Base-by-base conservation (phyloP, 2,113 vertebrate genomes). In the Corythornis cristatus region DNA sequence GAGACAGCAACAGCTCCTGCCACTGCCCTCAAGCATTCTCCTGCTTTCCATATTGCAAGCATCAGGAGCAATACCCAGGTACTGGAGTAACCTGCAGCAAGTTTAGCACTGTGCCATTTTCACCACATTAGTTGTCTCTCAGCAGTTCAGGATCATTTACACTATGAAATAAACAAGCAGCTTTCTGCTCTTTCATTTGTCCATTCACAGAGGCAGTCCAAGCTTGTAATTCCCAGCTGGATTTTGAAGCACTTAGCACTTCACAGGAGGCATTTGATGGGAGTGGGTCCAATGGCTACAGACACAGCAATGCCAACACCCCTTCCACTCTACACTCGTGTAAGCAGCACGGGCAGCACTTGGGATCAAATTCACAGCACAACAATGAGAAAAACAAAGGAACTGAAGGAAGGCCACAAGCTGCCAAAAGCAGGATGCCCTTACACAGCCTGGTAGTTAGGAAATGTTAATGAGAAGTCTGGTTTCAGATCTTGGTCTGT, bases 241-340 rank as follows among this genome's bases (percentile, higher is more conserved):
- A 80, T 86, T 90, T 88, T 56, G 83, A 68, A 74, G 87, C 51
- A 57, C 72, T 93, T 76, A 62, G 82, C 87, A 77, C 84, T 66
- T 91, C 31, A 28, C 51, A 25, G 46, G 67, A 91, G 64, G 72
- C 65, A 73, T 79, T 92, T 74, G 23, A 90, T 2, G 45, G 88
- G 71, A 96, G 64, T 6, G 19, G 57, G 78, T 87, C 75, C 85
- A 76, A 29, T 3, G 56, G 61, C 61, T 62, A 13, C 33, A 43
- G 62, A 43, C 72, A 20, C 14, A 81, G 85, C 22, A 46, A 62
- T 15, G 21, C 70, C 65, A 72, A 77, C 2, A 67, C 28, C 33
- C 75, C 66, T 58, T 79, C 43, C 56, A 75, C 58, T 77, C 53
- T 23, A 60, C n/a, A 6, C 13, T 53, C 17, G 8, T 0, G 7